A percentile compares a stretch with the other conserved stretches of the same genome.
phyloP scores from a whole-genome alignment of 2,888 invertebrate genomes.

The Leptinotarsa peninsularis region DNA sequence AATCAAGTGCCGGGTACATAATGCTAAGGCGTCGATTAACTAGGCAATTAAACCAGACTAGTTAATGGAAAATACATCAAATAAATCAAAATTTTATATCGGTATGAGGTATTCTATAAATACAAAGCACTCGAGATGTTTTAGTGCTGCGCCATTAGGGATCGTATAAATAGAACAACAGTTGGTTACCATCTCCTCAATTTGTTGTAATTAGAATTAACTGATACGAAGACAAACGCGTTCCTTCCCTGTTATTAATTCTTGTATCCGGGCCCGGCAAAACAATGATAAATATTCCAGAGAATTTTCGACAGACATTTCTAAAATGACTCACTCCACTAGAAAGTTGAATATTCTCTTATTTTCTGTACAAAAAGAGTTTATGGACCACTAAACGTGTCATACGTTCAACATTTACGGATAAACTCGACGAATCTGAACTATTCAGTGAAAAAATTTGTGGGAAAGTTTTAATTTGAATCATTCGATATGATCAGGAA shows the following conservation, averaged over 20 bases:
- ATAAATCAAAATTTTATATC: slow-evolving; percentile 25
- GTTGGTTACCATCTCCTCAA: slow-evolving; percentile 27
- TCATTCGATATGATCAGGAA: too few species aligned
- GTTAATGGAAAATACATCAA: slow-evolving; percentile 24
- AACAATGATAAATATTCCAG: background rate
- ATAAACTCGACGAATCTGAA: too few species aligned
- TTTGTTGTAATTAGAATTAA: slow-evolving; percentile 19
- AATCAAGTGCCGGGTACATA: slow-evolving; percentile 18
- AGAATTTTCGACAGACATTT: background rate
- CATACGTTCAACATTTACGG: too few species aligned
- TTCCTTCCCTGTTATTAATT: slow-evolving; percentile 15
- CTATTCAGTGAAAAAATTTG: too few species aligned
- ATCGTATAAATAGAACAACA: slow-evolving; percentile 26
- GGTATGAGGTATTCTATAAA: slow-evolving; percentile 18
- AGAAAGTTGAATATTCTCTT: too few species aligned
- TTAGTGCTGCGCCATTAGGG: slow-evolving; percentile 15
- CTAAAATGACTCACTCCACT: too few species aligned
- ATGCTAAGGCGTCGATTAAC: slow-evolving; percentile 16
- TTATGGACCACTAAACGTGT: too few species aligned
- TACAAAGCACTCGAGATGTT: slow-evolving; percentile 25
- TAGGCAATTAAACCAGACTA: slow-evolving; percentile 6
- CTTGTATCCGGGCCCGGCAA: slow-evolving; percentile 8
- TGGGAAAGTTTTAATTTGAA: too few species aligned
- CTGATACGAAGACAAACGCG: slow-evolving; percentile 16
- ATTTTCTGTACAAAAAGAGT: too few species aligned